These are phyloP conservation scores for Ctenicera cuprea DNA, from an alignment of 2,888 invertebrate species.

Conservation along the genomic window DNA sequence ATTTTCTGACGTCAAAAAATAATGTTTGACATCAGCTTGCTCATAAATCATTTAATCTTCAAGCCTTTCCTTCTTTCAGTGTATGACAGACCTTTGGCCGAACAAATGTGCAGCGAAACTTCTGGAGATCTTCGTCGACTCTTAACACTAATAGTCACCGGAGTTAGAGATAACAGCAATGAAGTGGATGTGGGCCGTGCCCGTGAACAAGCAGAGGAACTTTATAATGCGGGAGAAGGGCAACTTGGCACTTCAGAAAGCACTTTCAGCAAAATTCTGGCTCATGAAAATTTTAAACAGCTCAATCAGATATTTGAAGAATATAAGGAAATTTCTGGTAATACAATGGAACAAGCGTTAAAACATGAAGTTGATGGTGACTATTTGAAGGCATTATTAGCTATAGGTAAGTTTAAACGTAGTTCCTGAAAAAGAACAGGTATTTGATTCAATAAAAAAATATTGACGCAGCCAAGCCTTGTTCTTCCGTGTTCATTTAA, in stretches of 20 bases:
- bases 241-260: constrained; percentile 85
- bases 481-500: too few species aligned
- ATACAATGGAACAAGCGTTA: constrained; percentile 84
- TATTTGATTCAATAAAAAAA: too few species aligned
- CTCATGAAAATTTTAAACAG: constrained; percentile 85
- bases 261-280: constrained; percentile 82
- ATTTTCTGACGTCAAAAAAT: too few species aligned
- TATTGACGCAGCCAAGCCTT: too few species aligned
- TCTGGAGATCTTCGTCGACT: constrained; percentile 86
- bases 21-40: too few species aligned
- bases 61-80: constrained; percentile 72
- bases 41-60: too few species aligned
- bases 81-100: constrained; percentile 81
- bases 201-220: constrained; percentile 81
- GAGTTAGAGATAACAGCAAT: constrained; percentile 79
- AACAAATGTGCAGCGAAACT: constrained; percentile 86
- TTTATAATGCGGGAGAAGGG: constrained; percentile 83
- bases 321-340: constrained; percentile 83
- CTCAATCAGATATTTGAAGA: constrained; percentile 82
- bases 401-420: constrained; percentile 79
- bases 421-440: too few species aligned
- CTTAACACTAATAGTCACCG: constrained; percentile 83
- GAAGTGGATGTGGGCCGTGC: constrained; percentile 80
- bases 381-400: constrained; percentile 80
- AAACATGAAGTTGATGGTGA: constrained; percentile 81